phyloP scores from a whole-genome alignment of 2,888 invertebrate species.

The Petrolisthes cinctipes region DNA sequence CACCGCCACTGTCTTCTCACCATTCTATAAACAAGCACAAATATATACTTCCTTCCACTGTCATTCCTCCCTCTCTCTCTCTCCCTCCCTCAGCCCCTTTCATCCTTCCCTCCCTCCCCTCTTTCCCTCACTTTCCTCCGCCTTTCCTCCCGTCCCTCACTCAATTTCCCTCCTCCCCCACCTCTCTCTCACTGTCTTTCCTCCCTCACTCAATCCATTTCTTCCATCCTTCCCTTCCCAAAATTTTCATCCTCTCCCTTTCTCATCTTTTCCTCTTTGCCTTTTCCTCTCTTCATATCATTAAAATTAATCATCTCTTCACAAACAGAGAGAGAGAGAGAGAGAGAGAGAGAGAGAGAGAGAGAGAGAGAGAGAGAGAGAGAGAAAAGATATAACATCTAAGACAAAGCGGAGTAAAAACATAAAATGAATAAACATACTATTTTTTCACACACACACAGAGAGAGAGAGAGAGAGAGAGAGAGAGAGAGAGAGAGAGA shows the following conservation, averaged over 20 bases:
- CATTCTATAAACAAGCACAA: background rate
- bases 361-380: conserved; percentile 18
- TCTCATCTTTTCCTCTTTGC: background rate
- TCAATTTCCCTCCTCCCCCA: conserved; percentile 8
- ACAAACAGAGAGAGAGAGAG: conserved; percentile 25
- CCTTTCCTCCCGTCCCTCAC: conserved; percentile 10
- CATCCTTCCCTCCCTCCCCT: background rate
- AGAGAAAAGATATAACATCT: background rate
- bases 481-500: background rate
- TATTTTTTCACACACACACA: background rate
- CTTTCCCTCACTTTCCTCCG: background rate
- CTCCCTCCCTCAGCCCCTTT: background rate
- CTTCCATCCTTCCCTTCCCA: background rate
- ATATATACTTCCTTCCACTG: background rate
- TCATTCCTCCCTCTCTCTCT: background rate
- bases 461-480: background rate
- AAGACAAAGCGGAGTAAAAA: background rate
- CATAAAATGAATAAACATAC: background rate
- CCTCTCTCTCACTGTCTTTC: conserved; percentile 18
- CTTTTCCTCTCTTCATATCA: background rate
- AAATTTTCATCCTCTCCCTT: background rate
- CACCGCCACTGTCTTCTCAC: background rate
- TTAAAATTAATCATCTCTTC: background rate
- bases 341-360: conserved; percentile 29
- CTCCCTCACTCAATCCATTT: background rate